Evolutionary conservation across 1,140 invertebrate genomes (phyloP).

Genomic region (Ridgeia piscesae): DNA sequence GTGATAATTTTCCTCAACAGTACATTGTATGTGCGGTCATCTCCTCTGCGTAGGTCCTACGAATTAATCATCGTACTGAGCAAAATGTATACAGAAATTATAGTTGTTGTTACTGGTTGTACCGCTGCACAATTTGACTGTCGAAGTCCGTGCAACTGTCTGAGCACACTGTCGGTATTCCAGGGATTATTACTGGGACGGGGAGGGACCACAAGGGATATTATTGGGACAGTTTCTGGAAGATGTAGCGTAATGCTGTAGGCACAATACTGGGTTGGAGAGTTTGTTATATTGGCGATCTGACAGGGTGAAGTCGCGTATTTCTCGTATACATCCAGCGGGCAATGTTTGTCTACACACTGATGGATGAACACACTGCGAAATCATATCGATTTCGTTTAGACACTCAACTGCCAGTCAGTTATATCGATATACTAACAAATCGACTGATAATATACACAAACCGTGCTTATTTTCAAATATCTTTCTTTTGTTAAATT

Average conservation of each 20-base stretch:
- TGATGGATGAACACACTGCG: not conserved
- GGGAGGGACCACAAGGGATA: not conserved
- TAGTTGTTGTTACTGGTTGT: not conserved
- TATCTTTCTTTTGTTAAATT: too few species aligned
- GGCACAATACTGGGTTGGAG: not conserved
- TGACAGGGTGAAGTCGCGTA: not conserved
- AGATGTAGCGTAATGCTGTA: not conserved
- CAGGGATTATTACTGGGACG: too few species aligned
- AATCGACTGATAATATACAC: too few species aligned
- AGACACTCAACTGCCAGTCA: too few species aligned
- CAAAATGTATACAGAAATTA: not conserved
- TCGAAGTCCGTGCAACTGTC: not conserved
- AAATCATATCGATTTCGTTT: not conserved
- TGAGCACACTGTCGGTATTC: too few species aligned
- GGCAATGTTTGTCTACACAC: not conserved
- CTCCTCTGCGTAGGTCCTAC: not conserved
- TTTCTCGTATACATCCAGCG: too few species aligned
- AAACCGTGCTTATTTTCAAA: too few species aligned
- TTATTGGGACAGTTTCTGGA: not conserved
- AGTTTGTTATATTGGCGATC: not conserved
- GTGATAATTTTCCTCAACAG: not conserved
- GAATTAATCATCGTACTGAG: not conserved
- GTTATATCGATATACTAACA: too few species aligned
- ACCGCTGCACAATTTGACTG: not conserved
- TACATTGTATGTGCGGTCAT: not conserved